Percentiles rank a stretch among this genome's conserved stretches.
phyloP scores from a whole-genome alignment of 2,888 invertebrate genomes.

The Dryocosmus kuriphilus region DNA sequence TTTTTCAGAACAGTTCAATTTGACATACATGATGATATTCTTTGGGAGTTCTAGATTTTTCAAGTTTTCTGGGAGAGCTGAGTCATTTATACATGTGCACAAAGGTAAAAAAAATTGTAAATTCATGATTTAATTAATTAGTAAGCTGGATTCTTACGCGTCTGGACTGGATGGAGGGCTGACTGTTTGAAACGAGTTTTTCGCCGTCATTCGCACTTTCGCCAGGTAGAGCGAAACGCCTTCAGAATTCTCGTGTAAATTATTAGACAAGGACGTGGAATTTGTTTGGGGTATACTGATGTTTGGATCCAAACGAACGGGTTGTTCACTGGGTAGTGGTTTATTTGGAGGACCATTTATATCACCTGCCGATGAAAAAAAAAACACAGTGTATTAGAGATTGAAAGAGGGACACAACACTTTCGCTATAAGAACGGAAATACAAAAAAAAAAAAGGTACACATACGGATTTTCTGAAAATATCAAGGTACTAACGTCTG shows the following conservation, averaged over 20 bases:
- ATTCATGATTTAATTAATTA: background rate
- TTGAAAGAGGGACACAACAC: background rate
- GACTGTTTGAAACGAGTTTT: conserved; percentile 66
- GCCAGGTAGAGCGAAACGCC: conserved; percentile 57
- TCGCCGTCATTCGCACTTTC: conserved; percentile 67
- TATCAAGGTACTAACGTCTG: no score
- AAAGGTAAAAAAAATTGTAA: background rate
- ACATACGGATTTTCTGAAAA: conserved; percentile 74
- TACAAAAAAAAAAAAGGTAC: conserved; percentile 59
- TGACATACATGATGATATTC: background rate
- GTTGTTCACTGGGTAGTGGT: conserved; percentile 75
- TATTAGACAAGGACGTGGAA: conserved; percentile 63
- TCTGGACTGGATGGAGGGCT: conserved; percentile 72
- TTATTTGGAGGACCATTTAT: conserved; percentile 73
- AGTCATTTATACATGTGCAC: background rate
- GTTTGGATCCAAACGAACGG: conserved; percentile 61
- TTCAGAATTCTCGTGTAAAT: conserved; percentile 64
- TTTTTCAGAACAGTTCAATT: background rate
- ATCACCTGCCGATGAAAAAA: conserved; percentile 62
- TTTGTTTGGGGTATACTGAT: conserved; percentile 61
- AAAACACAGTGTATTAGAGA: background rate
- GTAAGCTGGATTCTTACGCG: conserved; percentile 60
- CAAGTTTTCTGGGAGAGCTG: background rate
- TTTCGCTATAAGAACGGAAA: background rate
- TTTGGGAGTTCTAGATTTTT: background rate